Evolutionary conservation across 1,140 invertebrate species (phyloP).

Genomic region (Popillia japonica): DNA sequence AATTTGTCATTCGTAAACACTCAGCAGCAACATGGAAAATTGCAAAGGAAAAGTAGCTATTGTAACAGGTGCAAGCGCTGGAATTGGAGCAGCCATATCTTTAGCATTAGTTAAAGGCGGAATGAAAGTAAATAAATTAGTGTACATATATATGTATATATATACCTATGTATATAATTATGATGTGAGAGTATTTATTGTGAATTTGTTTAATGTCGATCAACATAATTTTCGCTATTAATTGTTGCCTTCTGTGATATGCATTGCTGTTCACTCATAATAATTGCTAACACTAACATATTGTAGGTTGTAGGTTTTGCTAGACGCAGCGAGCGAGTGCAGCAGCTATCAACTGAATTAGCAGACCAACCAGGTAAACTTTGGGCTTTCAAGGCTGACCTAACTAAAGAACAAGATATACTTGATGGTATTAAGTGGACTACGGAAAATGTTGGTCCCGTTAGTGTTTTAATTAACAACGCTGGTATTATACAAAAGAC

Average conservation of each 20-base stretch:
- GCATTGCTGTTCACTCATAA: too few species aligned
- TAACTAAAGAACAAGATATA: slow-evolving; percentile 27
- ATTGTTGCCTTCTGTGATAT: too few species aligned
- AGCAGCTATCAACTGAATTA: not conserved
- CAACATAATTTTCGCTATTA: too few species aligned
- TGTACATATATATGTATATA: not conserved
- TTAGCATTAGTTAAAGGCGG: not conserved
- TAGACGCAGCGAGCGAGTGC: not conserved
- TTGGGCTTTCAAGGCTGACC: not conserved
- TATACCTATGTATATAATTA: not conserved
- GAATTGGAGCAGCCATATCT: slow-evolving; percentile 7
- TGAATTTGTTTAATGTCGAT: too few species aligned
- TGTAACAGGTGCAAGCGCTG: not conserved
- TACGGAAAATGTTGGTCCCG: slow-evolving; percentile 17
- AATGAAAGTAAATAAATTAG: not conserved
- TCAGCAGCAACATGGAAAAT: not conserved
- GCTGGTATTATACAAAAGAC: not conserved
- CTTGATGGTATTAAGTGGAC: slow-evolving; percentile 2
- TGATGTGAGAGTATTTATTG: not conserved
- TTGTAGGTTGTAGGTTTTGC: slow-evolving; percentile 32
- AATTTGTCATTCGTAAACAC: too few species aligned
- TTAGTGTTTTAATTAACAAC: slow-evolving; percentile 34
- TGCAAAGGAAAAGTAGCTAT: slow-evolving; percentile 5
- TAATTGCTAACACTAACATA: not conserved
- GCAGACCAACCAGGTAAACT: slow-evolving; percentile 12